Evolutionary conservation across 2,888 invertebrate species (phyloP).

Genomic region (Boloria euphrosyne): DNA sequence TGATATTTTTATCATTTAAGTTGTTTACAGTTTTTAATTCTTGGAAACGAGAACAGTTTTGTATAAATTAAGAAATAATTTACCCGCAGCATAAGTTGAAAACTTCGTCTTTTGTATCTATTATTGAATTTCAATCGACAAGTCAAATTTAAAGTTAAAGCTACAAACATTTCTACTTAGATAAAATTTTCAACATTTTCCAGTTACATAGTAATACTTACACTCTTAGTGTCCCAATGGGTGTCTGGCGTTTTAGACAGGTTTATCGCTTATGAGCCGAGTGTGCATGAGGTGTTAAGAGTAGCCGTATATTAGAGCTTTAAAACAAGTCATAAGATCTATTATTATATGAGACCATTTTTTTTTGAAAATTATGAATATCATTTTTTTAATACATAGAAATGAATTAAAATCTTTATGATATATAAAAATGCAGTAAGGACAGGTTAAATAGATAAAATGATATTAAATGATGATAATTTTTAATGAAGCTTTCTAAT

Average conservation of each 20-base stretch:
- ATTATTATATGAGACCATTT: neutral
- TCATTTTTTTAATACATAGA: neutral
- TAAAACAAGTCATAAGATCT: constrained; percentile 13
- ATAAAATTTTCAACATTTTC: constrained; percentile 21
- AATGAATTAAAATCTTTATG: too few relatives aligned
- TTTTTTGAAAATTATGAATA: too few relatives aligned
- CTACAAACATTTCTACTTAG: neutral
- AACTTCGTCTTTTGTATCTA: too few relatives aligned
- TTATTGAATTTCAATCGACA: constrained; percentile 13
- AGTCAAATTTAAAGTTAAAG: constrained; percentile 12
- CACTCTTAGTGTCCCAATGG: constrained; percentile 27
- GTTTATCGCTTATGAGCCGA: constrained; percentile 31
- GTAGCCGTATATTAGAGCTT: constrained; percentile 27
- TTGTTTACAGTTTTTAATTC: too few relatives aligned
- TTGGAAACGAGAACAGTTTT: too few relatives aligned
- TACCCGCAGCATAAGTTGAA: too few relatives aligned
- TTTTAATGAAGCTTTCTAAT: too few relatives aligned
- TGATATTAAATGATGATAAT: too few relatives aligned
- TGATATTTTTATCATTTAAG: too few relatives aligned
- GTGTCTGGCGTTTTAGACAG: constrained; percentile 30
- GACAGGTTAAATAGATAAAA: neutral
- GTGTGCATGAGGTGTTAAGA: constrained; percentile 32
- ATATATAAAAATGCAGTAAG: neutral
- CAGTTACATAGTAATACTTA: constrained; percentile 19
- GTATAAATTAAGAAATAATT: too few relatives aligned